A percentile compares a stretch with the other conserved stretches of the same genome.
phyloP scores from a whole-genome alignment of 2,888 invertebrate species.

The Zhuqinia jingwanae region DNA sequence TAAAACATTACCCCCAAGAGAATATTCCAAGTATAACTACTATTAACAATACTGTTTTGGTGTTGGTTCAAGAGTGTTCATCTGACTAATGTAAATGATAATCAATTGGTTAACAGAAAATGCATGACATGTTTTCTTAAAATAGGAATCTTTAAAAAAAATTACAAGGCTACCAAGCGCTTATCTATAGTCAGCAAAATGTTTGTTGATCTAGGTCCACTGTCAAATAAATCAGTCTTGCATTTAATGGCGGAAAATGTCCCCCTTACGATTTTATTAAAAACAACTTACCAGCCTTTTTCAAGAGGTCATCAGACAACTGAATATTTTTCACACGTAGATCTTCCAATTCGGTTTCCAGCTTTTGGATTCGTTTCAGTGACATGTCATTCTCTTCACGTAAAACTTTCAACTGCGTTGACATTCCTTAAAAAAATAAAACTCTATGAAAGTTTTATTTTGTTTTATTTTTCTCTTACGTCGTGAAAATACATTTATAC shows the following conservation, averaged over 20 bases:
- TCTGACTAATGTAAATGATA: no score
- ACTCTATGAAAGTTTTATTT: neutral
- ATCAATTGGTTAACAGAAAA: no score
- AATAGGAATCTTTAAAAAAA: no score
- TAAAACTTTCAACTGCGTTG: conserved; percentile 85
- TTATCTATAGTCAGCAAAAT: conserved; percentile 17
- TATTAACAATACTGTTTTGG: no score
- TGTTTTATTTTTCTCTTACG: no score
- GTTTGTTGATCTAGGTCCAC: conserved; percentile 54
- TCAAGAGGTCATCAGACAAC: conserved; percentile 84
- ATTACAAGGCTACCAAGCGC: no score
- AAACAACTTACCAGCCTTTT: conserved; percentile 84
- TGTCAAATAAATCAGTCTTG: neutral
- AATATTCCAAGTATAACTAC: neutral
- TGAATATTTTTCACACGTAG: conserved; percentile 84
- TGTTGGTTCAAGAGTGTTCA: no score
- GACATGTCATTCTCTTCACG: conserved; percentile 86
- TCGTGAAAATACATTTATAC: no score
- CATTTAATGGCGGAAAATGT: neutral
- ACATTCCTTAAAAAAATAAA: conserved; percentile 82
- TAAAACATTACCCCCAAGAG: neutral
- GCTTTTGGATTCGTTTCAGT: conserved; percentile 84
- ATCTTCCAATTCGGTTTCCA: conserved; percentile 85
- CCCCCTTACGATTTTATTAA: no score
- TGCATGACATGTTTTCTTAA: no score